Conservation (phyloP, 2,888 invertebrate species). For the Poecilobothrus nobilitatus region DNA sequence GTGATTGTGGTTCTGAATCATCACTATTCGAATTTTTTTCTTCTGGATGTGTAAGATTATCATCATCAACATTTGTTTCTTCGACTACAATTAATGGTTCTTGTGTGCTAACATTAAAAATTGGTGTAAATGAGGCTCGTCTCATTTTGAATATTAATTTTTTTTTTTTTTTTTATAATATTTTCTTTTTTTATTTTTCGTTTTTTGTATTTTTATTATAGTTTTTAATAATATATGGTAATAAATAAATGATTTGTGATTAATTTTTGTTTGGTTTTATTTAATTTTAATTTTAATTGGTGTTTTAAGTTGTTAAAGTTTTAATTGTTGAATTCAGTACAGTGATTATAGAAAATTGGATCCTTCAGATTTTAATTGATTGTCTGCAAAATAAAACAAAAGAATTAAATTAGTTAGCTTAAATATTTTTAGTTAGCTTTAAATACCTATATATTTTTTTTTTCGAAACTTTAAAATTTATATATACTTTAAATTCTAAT, state of each 20-base stretch:
- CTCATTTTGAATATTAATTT: slow-evolving; percentile 45
- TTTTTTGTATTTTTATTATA: neutral
- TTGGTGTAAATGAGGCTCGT: slow-evolving; percentile 58
- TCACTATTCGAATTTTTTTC: slow-evolving; percentile 45
- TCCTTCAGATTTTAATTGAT: neutral
- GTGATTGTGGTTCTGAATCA: slow-evolving; percentile 62
- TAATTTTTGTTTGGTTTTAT: no score
- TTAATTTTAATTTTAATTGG: neutral
- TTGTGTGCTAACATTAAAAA: slow-evolving; percentile 50
- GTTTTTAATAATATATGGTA: neutral
- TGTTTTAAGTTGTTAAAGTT: neutral
- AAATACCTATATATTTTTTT: no score
- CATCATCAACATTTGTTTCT: slow-evolving; percentile 60
- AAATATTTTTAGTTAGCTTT: no score
- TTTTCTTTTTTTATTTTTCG: neutral
- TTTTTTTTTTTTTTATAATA: no score
- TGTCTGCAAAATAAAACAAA: neutral
- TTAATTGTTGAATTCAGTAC: neutral
- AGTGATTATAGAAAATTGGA: neutral
- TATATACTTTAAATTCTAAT: no score
- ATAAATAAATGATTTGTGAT: neutral
- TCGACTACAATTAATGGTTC: slow-evolving; percentile 80
- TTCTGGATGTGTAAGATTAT: slow-evolving; percentile 53
- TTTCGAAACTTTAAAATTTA: no score
- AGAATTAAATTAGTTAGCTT: neutral